These are phyloP conservation scores for Bugula neritina DNA, from an alignment of 2,888 invertebrate genomes.

Conservation along the genomic window DNA sequence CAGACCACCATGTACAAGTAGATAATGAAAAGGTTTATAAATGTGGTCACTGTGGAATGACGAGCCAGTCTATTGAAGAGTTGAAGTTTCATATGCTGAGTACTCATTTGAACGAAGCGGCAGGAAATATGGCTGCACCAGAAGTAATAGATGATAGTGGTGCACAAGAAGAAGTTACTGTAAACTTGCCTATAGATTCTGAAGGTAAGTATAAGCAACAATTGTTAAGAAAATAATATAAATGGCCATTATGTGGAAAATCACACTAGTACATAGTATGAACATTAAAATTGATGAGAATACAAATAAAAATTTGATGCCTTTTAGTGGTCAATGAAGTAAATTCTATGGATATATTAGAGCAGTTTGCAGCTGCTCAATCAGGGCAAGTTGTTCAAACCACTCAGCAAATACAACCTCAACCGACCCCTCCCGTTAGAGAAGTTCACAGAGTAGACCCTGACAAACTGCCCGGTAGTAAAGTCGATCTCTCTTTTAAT, in stretches of 20 bases:
- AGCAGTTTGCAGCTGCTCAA: constrained; percentile 7
- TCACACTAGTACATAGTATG: no score
- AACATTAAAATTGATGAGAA: no score
- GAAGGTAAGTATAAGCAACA: no score
- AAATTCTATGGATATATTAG: constrained; percentile 10
- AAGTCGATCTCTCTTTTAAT: constrained; percentile 9
- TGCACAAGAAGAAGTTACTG: constrained; percentile 6
- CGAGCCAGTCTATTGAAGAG: constrained; percentile 4
- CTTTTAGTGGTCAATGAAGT: no score
- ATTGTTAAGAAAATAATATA: no score
- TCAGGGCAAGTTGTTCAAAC: not conserved
- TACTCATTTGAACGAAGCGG: constrained; percentile 6
- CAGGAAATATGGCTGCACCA: not conserved
- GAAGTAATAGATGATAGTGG: not conserved
- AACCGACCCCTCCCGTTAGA: constrained; percentile 1
- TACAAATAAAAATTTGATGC: no score
- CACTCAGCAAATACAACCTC: not conserved
- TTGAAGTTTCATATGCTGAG: constrained; percentile 18
- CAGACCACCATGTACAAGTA: not conserved
- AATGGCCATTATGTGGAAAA: no score
- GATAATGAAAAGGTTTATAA: constrained; percentile 16
- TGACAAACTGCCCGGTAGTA: constrained; percentile 16
- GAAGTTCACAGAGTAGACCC: constrained; percentile 22
- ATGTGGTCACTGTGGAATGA: constrained; percentile 21
- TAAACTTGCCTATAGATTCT: not conserved